A percentile compares a stretch with the other conserved stretches of the same genome.
phyloP scores from a whole-genome alignment of 2,113 vertebrate species.

The Myodes glareolus region DNA sequence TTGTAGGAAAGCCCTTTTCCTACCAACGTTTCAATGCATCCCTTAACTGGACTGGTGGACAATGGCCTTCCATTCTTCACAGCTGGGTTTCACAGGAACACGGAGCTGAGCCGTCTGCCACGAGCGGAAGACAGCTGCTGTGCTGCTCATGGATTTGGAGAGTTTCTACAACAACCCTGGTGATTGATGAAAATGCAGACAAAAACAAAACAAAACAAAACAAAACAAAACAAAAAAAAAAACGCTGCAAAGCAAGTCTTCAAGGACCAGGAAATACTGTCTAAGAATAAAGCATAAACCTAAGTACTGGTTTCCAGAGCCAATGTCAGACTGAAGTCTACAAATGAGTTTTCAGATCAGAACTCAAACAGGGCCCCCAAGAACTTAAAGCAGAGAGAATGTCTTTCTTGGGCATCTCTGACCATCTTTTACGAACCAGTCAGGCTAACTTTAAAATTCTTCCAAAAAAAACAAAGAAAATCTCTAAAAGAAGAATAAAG shows the following conservation, averaged over 20 bases:
- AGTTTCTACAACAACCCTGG: background rate
- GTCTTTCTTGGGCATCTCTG: background rate
- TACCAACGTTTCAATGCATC: conserved; percentile 53
- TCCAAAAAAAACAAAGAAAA: background rate
- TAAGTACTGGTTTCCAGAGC: background rate
- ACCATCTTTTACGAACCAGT: background rate
- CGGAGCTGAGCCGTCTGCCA: background rate
- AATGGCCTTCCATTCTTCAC: conserved; percentile 41
- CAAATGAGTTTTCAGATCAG: conserved; percentile 11
- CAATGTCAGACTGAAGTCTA: background rate
- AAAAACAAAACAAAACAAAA: background rate
- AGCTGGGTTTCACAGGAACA: conserved; percentile 19
- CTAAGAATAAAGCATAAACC: conserved; percentile 22
- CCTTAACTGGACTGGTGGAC: conserved; percentile 37
- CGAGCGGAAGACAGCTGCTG: no score
- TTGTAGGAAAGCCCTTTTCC: conserved; percentile 60
- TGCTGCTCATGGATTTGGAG: background rate
- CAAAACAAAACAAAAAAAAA: background rate
- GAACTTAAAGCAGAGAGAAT: background rate
- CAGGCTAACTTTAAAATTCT: conserved; percentile 17
- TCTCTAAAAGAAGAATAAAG: background rate
- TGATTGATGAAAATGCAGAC: background rate
- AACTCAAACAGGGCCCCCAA: background rate
- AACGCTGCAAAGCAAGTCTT: background rate
- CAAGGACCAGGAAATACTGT: background rate